Evolutionary conservation across 2,888 invertebrate genomes (phyloP), one percentile per base, ranked within the genome.

Genomic region (Scelioninae gen. 1): DNA sequence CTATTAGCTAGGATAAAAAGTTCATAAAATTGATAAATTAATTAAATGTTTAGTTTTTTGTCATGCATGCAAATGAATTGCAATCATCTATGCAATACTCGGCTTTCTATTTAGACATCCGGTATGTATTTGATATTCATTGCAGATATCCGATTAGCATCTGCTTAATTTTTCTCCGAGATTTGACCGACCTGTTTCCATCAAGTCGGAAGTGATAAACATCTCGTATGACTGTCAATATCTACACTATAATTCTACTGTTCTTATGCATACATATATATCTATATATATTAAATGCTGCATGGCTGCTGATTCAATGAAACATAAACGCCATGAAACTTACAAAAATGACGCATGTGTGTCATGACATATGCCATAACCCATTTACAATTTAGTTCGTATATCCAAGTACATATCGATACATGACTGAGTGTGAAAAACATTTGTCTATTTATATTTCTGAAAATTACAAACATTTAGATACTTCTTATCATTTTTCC

Each of bases 41-140:
- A 62, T 72, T 65, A 72, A 72, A 65, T 72, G 72, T 55, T 72
- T 38, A 58, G 72, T 49, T n/a, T n/a, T n/a, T 53, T 31, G 15
- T 60, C 60, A 40, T 55, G 56, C 66, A 49, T 60, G 49, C 45
- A 72, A 72, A 66, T 55, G 53, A 63, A 74, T 53, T 68, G 60
- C 56, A 63, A 45, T 74, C 40, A 40, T 72, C 74, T 49, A 51
- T 49, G 72, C 68, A 78, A 78, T 68, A 60, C 56, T 65, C 72
- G 53, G 78, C 82, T 82, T 78, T 82, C 82, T 78, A 82, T 68
- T 69, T 74, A 72, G 66, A 68, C 78, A 82, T 82, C 78, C 78
- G 82, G 82, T 58, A 74, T 72, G 82, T 72, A 77, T 74, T 78
- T 75, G 82, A 83, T 83, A 83, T 83, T 71, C 78, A 45, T 60